Evolutionary conservation across 2,888 invertebrate genomes (phyloP).

Genomic region (Machimus rusticus): DNA sequence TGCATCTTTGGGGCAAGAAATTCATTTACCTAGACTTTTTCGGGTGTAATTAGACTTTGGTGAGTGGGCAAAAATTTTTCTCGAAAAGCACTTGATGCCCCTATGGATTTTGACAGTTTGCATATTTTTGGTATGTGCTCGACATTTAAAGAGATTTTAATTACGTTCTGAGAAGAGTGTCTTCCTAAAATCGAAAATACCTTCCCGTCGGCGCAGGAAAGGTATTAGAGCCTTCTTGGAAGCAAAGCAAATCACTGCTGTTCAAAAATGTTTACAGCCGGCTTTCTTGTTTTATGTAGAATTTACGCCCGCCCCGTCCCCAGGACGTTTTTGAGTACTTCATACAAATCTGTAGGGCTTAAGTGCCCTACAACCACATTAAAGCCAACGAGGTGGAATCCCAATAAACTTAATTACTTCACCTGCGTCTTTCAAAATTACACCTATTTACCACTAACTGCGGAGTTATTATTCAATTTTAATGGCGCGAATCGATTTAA

Average conservation of each 20-base stretch:
- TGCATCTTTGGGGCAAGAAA: neutral
- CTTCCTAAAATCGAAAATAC: neutral
- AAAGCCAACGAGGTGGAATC: neutral
- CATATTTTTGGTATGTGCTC: neutral
- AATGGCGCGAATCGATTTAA: neutral
- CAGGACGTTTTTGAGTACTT: neutral
- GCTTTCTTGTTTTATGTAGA: neutral
- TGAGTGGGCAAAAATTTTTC: neutral
- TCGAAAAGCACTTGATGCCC: neutral
- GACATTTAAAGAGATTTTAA: neutral
- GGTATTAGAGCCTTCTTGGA: neutral
- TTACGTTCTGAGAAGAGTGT: neutral
- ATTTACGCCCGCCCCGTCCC: neutral
- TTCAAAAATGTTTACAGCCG: neutral
- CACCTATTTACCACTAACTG: neutral
- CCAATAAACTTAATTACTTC: neutral
- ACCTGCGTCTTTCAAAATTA: neutral
- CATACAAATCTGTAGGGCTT: neutral
- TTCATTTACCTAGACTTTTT: neutral
- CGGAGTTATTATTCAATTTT: neutral
- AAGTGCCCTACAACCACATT: neutral
- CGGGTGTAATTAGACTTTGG: neutral
- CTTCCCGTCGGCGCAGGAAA: neutral
- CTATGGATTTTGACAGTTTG: neutral
- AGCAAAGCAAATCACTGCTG: neutral